phyloP scores from a whole-genome alignment of 2,113 vertebrate species.

The Dasyornis broadbenti region DNA sequence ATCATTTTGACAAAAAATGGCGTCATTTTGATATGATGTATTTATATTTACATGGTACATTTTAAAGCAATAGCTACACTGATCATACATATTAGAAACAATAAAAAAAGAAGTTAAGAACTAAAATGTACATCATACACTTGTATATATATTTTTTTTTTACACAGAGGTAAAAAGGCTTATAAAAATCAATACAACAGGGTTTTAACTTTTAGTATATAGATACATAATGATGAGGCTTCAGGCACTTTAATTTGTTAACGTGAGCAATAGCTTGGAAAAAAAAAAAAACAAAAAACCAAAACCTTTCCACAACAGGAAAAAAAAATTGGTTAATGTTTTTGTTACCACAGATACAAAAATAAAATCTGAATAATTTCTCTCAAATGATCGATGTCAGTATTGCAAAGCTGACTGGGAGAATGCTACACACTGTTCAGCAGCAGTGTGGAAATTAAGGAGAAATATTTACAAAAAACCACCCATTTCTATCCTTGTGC shows the following conservation, averaged over 20 bases:
- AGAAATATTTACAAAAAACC: slow-evolving; percentile 75
- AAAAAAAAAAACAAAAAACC: neutral
- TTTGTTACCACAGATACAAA: slow-evolving; percentile 85
- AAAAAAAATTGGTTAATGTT: slow-evolving; percentile 74
- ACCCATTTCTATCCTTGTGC: slow-evolving; percentile 68
- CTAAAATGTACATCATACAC: slow-evolving; percentile 98
- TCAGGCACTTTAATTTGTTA: slow-evolving; percentile 96
- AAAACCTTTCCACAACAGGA: slow-evolving; percentile 65
- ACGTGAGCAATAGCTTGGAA: slow-evolving; percentile 80
- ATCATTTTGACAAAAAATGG: neutral
- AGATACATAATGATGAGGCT: slow-evolving; percentile 83
- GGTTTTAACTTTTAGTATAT: slow-evolving; percentile 83
- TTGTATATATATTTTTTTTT: slow-evolving; percentile 93
- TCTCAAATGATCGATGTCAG: slow-evolving; percentile 75
- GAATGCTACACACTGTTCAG: slow-evolving; percentile 66
- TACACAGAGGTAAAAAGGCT: slow-evolving; percentile 96
- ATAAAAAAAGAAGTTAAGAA: slow-evolving; percentile 89
- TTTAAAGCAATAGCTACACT: slow-evolving; percentile 90
- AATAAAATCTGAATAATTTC: slow-evolving; percentile 83
- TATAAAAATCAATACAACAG: slow-evolving; percentile 88
- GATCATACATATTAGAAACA: slow-evolving; percentile 95
- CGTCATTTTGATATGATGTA: slow-evolving; percentile 75
- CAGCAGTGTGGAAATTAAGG: slow-evolving; percentile 68
- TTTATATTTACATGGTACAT: slow-evolving; percentile 91
- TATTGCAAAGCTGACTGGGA: slow-evolving; percentile 77